These are phyloP conservation scores for Dorcus parallelipipedus DNA, from an alignment of 2,888 invertebrate species.

Conservation along the genomic window DNA sequence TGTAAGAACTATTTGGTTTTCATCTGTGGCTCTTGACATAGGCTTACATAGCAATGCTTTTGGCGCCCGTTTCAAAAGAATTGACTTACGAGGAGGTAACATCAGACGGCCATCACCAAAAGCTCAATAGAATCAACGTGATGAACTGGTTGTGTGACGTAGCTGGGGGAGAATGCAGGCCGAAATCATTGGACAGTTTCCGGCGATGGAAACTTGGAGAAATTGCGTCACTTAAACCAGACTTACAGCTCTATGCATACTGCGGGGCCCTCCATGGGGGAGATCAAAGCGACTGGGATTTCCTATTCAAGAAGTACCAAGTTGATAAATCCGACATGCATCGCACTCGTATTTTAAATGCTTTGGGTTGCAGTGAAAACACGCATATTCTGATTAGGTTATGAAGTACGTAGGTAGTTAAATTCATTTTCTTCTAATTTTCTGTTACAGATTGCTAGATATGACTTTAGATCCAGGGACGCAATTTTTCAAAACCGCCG, in stretches of 20 bases:
- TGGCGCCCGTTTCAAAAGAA: not conserved
- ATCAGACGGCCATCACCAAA: conserved; percentile 4
- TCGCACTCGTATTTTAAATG: not conserved
- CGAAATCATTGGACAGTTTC: not conserved
- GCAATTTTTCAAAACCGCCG: not conserved
- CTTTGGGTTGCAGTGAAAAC: conserved; percentile 8
- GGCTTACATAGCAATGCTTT: no score
- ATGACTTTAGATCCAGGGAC: not conserved
- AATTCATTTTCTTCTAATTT: not conserved
- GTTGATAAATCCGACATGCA: not conserved
- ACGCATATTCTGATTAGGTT: conserved; percentile 1
- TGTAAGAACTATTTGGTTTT: no score
- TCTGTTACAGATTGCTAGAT: not conserved
- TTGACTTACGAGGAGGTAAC: not conserved
- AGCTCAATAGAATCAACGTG: conserved; percentile 6
- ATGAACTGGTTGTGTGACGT: conserved; percentile 4
- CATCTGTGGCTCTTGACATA: no score
- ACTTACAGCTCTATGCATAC: conserved; percentile 5
- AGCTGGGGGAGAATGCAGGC: conserved; percentile 1
- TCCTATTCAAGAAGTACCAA: not conserved
- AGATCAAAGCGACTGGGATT: not conserved
- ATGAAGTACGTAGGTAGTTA: not conserved
- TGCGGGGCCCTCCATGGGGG: conserved; percentile 4
- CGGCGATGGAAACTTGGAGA: conserved; percentile 16
- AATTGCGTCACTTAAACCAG: not conserved